Base-by-base conservation (phyloP, 2,888 invertebrate species). In the Phorcus lineatus region DNA sequence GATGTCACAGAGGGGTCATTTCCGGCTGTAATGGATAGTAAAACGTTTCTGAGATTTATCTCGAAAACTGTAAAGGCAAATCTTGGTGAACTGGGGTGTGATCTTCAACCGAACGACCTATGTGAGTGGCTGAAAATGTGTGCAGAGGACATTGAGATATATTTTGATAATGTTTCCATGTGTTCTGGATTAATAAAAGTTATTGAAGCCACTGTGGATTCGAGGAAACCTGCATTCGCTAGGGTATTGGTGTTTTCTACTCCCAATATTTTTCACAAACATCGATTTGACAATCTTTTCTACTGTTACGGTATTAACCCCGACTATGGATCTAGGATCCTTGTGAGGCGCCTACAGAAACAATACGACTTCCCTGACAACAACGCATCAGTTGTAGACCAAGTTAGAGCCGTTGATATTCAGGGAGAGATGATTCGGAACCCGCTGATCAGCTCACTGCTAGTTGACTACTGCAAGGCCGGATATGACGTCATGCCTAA, bases 261-360 rank as follows among this genome's bases (percentile, higher is more conserved):
- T 0, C 83, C 83, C 0, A 84, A 83, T 0, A 55, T 83, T 2
- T 76, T 85, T 2, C 28, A 77, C 6, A 85, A 85, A 62, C 80
- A 79, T 24, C 77, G 83, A 22, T 79, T 85, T 11, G 85, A 85
- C 36, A 78, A 79, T 11, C 70, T 85, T 40, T 85, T 82, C 77
- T 85, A 85, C 80, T 82, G 83, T 36, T 85, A 85, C 31, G 85
- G 85, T 1, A 82, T 85, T 11, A 81, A 82, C 16, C 78, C 82
- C 4, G 84, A 84, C 13, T 85, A 85, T 78, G 83, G 84, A 74
- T 57, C 70, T 62, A 80, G 81, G 55, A 79, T 84, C 13, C 54
- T 84, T n/a, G 36, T 80, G 16, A 81, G 81, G 24, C 76, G 80
- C 28, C 76, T 85, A 47, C 78, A 81, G 55, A 77, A 79, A n/a